Conservation (phyloP, 2,888 invertebrate species). For the Heteromyza rotundicornis region DNA sequence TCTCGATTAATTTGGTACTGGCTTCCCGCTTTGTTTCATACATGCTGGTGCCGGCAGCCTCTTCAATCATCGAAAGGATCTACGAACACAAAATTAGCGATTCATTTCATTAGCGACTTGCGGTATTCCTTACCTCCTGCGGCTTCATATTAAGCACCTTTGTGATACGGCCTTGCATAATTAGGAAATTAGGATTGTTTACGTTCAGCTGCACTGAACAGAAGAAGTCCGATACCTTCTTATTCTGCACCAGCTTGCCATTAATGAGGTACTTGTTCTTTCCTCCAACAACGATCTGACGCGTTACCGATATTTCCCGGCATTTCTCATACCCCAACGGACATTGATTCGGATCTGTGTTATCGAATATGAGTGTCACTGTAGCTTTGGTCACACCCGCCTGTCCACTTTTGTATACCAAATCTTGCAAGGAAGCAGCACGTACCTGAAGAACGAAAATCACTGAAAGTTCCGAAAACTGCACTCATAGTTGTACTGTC, state of each 20-base stretch:
- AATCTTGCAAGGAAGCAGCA: conserved; percentile 87
- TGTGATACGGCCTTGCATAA: conserved; percentile 99
- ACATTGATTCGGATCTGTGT: conserved; percentile 77
- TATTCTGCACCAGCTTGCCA: conserved; percentile 88
- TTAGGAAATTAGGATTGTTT: conserved; percentile 98
- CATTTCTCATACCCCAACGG: conserved; percentile 92
- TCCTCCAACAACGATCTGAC: conserved; percentile 85
- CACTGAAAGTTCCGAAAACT: no score
- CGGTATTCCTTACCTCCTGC: conserved; percentile 72
- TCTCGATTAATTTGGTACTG: conserved; percentile 85
- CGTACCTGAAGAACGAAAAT: conserved; percentile 72
- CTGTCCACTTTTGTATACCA: conserved; percentile 98
- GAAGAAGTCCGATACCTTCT: conserved; percentile 91
- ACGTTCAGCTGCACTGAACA: conserved; percentile 97
- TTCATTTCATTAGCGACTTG: background rate
- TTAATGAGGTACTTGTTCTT: conserved; percentile 95
- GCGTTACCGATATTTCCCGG: conserved; percentile 89
- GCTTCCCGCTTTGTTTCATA: conserved; percentile 92
- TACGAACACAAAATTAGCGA: conserved; percentile 48
- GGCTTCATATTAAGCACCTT: conserved; percentile 99
- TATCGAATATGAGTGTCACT: conserved; percentile 95
- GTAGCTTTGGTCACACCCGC: conserved; percentile 95
- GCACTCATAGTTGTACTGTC: no score
- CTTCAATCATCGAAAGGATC: conserved; percentile 97
- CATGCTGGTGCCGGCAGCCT: conserved; percentile 96